These are phyloP conservation scores for Nematopogon swammerdamellus DNA, from an alignment of 2,888 invertebrate genomes.

Conservation along the genomic window DNA sequence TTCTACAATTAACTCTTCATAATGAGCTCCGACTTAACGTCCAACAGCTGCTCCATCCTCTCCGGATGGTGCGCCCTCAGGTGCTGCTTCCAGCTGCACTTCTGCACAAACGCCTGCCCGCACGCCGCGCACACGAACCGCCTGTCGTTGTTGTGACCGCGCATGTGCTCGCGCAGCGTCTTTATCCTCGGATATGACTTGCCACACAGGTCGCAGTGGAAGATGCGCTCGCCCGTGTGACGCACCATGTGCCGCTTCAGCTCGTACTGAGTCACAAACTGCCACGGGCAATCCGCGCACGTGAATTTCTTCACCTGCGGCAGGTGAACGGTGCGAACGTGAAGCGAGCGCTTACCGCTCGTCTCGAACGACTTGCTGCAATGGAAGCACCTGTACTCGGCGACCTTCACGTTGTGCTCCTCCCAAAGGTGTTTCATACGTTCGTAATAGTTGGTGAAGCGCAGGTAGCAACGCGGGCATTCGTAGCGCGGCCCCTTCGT, in stretches of 20 bases:
- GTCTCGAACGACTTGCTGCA: slow-evolving; percentile 38
- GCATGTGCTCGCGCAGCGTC: slow-evolving; percentile 29
- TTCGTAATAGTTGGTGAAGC: slow-evolving; percentile 38
- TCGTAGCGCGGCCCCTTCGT: slow-evolving; percentile 37
- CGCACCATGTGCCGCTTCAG: slow-evolving; percentile 37
- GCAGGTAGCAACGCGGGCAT: slow-evolving; percentile 37
- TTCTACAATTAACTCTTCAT: background rate
- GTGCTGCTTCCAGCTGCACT: slow-evolving; percentile 21
- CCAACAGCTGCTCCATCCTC: slow-evolving; percentile 12
- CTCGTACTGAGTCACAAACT: slow-evolving; percentile 37
- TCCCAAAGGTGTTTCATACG: slow-evolving; percentile 40
- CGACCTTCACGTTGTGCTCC: slow-evolving; percentile 33
- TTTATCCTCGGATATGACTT: slow-evolving; percentile 32
- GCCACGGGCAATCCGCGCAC: slow-evolving; percentile 35
- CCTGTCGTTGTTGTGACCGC: slow-evolving; percentile 32
- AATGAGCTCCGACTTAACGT: background rate
- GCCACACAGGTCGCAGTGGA: slow-evolving; percentile 30
- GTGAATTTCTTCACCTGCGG: slow-evolving; percentile 27
- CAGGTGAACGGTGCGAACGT: slow-evolving; percentile 32
- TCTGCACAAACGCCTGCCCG: slow-evolving; percentile 24
- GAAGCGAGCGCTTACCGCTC: slow-evolving; percentile 34
- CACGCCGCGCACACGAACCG: slow-evolving; percentile 26
- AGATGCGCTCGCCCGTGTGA: slow-evolving; percentile 34
- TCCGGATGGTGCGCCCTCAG: slow-evolving; percentile 23
- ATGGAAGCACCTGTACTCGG: slow-evolving; percentile 31